Base-by-base conservation (phyloP, 1,140 invertebrate genomes). In the Coenobita brevimanus region DNA sequence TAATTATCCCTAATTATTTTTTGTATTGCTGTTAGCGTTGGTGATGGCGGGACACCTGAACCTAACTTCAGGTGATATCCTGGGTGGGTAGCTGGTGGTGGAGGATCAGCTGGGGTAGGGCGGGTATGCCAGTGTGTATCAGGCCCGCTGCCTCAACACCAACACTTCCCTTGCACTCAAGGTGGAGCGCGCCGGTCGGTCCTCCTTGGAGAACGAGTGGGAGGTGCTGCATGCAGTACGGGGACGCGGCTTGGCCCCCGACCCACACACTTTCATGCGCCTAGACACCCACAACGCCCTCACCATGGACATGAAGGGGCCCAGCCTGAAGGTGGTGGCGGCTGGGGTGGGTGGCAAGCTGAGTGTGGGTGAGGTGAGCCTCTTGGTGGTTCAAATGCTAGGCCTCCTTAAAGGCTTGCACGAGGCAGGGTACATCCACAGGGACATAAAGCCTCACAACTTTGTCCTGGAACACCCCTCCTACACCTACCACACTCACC, bases 391-490 rank as follows among this genome's bases (percentile, higher is more conserved):
- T 0, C 4, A 46, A 21, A 69, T 82, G 38, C 30, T 82, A 27
- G 46, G 62, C 0, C n/a, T 82, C 36, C 24, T 82, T 2, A 36
- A 24, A n/a, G 10, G n/a, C 36, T 41, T 82, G 15, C 80, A 82
- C 64, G 10, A 27, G 0, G 17, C n/a, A 21, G 80, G 80, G 4
- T 82, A 46, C 27, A 4, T 71, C n/a, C 80, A 82, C 27, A 24
- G 80, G 13, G 80, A 82, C 80, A 27, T 82, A 2, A 82, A 71
- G 64, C 62, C 80, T 1, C 62, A 50, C 10, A 82, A 82, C 80
- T 30, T 82, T 41, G 80, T 82, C 43, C 62, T 82, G 36, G n/a
- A 10, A 10, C 60, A 50, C 17, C 0, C 21, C 3, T 13, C 3
- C 33, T n/a, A n/a, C n/a, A n/a, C n/a, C n/a, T n/a, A n/a, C n/a